Base-by-base conservation (phyloP, 2,113 vertebrate genomes). In the Micromys minutus region DNA sequence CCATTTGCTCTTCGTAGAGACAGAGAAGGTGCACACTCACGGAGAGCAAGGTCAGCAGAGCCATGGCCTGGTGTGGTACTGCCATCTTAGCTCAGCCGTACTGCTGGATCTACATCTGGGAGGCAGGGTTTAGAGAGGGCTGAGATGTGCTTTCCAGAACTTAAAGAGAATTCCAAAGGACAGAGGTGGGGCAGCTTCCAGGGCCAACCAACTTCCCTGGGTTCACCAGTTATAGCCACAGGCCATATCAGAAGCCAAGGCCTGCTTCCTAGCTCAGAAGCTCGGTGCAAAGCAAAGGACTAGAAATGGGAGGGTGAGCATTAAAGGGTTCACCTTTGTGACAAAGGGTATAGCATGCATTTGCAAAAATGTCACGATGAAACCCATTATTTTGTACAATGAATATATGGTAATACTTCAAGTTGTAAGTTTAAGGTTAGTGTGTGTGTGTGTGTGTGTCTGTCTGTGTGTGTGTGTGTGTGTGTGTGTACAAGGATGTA, bases 31-130 rank as follows among this genome's bases (percentile, higher is more conserved):
- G 59, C 21, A 55, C 47, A 10, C 36, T 45, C 39, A 7, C 2
- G 1, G 24, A 55, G 47, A 42, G n/a, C 24, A 12, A 22, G 39
- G 69, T 2, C 47, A 57, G 50, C n/a, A 3, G 21, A 22, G 45
- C 71, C 21, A 0, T 1, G 39, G 31, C 26, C 19, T 50, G 31
- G 74, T 3, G 0, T 15, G 31, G 24, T 5, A 0, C 24, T 3
- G 45, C 45, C 75, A 76, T 57, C 55, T 57, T 45, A 4, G 0
- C 26, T 17, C 2, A 22, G 77, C 21, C 55, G 2, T 67, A 50
- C 6, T 61, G 24, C 10, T 0, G 26, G 71, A 31, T 29, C 57
- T 17, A 26, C 29, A 42, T 39, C 80, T 31, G 15, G 81, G 45
- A 87, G 50, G 57, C n/a, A 11, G 74, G 84, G 21, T 76, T 88